A percentile compares a stretch with the other conserved stretches of the same genome.
Evolutionary conservation across 2,113 vertebrate genomes (phyloP).

Genomic region (Dipodomys ordii): DNA sequence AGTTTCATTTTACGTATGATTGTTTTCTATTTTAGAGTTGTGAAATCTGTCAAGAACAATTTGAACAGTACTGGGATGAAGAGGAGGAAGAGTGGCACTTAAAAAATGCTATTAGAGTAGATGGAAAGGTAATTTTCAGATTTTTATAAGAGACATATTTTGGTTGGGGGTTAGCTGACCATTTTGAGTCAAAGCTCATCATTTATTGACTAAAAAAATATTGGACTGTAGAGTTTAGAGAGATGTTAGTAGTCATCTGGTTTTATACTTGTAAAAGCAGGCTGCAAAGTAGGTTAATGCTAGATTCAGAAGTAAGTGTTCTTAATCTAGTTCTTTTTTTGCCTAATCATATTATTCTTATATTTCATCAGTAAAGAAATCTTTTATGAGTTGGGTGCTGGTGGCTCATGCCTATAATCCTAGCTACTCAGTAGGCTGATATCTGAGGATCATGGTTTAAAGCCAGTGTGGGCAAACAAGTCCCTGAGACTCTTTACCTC

Average conservation of each 20-base stretch:
- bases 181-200: slow-evolving; percentile 10
- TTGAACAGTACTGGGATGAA: slow-evolving; percentile 99
- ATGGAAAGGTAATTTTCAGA: slow-evolving; percentile 92
- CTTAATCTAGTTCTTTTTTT: not conserved
- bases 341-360: not conserved
- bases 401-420: too few relatives aligned
- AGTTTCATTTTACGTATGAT: slow-evolving; percentile 59
- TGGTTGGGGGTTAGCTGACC: not conserved
- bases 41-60: slow-evolving; percentile 98
- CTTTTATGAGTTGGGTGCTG: too few relatives aligned
- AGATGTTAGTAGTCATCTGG: not conserved
- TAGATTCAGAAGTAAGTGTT: slow-evolving; percentile 23
- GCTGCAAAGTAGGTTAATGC: not conserved
- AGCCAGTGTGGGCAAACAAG: too few relatives aligned
- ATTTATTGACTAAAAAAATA: not conserved
- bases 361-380: slow-evolving; percentile 36
- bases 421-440: too few relatives aligned
- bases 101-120: slow-evolving; percentile 96
- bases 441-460: too few relatives aligned
- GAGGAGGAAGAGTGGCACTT: slow-evolving; percentile 99
- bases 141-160: slow-evolving; percentile 22
- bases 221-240: slow-evolving; percentile 45
- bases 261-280: not conserved
- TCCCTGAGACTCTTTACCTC: too few relatives aligned
- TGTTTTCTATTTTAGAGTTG: slow-evolving; percentile 89